phyloP scores from a whole-genome alignment of 2,113 vertebrate species.

The Etia nguti region DNA sequence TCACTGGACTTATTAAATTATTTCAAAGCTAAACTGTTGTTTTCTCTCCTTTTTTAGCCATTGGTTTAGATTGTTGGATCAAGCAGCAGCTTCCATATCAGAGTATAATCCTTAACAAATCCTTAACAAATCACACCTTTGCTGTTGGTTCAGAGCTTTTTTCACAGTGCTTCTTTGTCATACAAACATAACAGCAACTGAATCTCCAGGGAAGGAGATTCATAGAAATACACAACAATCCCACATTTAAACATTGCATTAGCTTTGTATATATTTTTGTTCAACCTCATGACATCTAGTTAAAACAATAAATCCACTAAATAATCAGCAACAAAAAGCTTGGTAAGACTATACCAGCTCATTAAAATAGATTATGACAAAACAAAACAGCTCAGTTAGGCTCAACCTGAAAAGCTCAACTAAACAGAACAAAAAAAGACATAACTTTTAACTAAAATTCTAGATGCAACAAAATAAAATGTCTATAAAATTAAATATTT shows the following conservation, averaged over 20 bases:
- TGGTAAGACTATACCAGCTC: not conserved
- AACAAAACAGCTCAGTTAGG: not conserved
- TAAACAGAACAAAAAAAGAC: not conserved
- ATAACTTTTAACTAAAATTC: not conserved
- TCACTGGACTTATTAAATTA: not conserved
- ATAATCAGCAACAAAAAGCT: not conserved
- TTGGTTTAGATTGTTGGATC: rapidly evolving
- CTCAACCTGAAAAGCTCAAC: not conserved
- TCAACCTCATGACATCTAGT: not conserved
- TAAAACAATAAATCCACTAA: not conserved
- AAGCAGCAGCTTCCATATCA: not conserved
- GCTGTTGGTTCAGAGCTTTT: not conserved
- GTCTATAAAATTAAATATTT: not conserved
- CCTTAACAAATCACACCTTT: not conserved
- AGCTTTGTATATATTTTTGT: not conserved
- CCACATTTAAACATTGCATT: not conserved
- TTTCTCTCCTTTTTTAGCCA: not conserved
- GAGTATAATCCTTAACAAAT: not conserved
- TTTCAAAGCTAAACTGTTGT: not conserved
- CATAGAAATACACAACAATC: not conserved
- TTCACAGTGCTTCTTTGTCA: not conserved
- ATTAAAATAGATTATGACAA: not conserved
- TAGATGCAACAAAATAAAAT: not conserved
- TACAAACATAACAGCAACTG: not conserved
- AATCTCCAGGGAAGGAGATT: not conserved